Base-by-base conservation (phyloP, 1,140 invertebrate species). In the Eupeodes corollae region DNA sequence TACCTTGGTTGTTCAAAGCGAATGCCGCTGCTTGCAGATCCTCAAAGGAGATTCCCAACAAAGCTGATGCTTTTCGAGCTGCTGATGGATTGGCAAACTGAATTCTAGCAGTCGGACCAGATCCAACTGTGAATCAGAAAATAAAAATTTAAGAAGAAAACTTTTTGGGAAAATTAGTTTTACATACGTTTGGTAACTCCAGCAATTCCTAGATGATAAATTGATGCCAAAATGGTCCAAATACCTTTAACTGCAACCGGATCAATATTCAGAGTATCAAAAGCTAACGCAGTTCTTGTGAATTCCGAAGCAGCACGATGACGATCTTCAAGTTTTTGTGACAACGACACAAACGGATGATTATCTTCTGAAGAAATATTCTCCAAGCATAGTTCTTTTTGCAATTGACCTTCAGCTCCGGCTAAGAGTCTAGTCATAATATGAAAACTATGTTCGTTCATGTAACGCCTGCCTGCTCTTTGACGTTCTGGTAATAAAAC, bases 161-260 rank as follows among this genome's bases (percentile, higher is more conserved):
- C 12, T 6, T 44, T 44, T 34, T 11, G 15, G 31, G 13, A 30
- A 39, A n/a, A 37, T 19, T 42, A 26, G 21, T 8, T 48, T 32
- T n/a, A 40, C 42, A 58, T 55, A 74, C 81, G 75, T 73, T 82
- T 84, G 1, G 79, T 75, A 42, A 80, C 83, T 6, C 84, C 83
- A 19, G 92, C 90, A 59, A 84, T 82, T 18, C 90, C 89, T 46
- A 97, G 69, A 72, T 98, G 93, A 64, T 90, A 91, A 51, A 96
- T 86, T 9, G 89, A 88, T 10, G 89, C 91, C 52, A 97, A 69
- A 15, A 94, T 82, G 54, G 80, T 76, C 82, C 88, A 93, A 38
- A 97, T 78, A 0, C 82, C 80, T 57, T 86, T 83, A 52, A 86
- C 80, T 48, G 95, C 90, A 12, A 77, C 71, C 38, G 86, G 80